phyloP scores from a whole-genome alignment of 2,888 invertebrate species.

The Netelia melanura region DNA sequence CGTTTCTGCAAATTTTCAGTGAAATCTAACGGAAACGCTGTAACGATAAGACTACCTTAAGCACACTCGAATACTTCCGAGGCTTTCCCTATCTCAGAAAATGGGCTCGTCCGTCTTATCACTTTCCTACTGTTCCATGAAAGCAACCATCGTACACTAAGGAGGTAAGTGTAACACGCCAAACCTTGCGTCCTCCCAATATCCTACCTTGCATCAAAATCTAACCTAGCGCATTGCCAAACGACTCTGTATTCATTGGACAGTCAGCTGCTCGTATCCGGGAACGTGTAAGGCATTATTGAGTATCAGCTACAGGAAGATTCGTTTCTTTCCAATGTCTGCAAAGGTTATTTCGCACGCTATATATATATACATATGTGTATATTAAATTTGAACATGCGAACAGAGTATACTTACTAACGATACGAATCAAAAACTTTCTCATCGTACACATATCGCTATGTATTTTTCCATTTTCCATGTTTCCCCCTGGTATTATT shows the following conservation, averaged over 20 bases:
- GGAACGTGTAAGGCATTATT: conserved; percentile 59
- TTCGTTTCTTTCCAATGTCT: conserved; percentile 22
- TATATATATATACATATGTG: neutral
- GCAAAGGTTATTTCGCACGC: conserved; percentile 28
- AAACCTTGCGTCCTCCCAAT: conserved; percentile 18
- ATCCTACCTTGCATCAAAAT: conserved; percentile 12
- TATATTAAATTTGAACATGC: neutral
- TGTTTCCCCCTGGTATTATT: neutral
- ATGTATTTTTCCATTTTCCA: neutral
- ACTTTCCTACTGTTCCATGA: neutral
- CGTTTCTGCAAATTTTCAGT: too few species aligned
- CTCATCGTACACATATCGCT: neutral
- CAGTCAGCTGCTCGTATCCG: conserved; percentile 54
- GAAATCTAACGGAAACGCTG: too few species aligned
- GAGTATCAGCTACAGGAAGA: conserved; percentile 14
- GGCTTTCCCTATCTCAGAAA: neutral
- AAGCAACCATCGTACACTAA: neutral
- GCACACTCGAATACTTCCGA: neutral
- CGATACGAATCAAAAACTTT: neutral
- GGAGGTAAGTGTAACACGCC: neutral
- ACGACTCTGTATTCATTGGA: conserved; percentile 44
- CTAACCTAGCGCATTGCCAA: conserved; percentile 8
- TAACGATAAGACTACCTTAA: too few species aligned
- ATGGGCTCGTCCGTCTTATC: neutral
- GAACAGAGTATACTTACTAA: neutral